Base-by-base conservation (phyloP, 2,888 invertebrate species). In the Caradrina clavipalpis region DNA sequence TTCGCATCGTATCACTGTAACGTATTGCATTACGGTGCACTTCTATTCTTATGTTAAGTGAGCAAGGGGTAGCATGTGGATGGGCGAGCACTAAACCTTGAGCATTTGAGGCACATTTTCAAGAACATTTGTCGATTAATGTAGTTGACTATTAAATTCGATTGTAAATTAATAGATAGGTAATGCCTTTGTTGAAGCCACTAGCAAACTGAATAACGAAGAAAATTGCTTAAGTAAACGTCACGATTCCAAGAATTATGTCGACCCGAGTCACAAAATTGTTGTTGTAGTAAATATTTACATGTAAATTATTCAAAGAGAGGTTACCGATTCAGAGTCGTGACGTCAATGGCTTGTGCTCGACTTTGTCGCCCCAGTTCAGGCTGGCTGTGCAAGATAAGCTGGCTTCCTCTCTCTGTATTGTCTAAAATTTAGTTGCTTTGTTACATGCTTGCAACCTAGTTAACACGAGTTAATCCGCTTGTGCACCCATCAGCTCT, bases 381-480 rank as follows among this genome's bases (percentile, higher is more conserved):
- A 79, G 76, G 71, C 91, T 93, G 93, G 74, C 83, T 85, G 83
- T 82, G 86, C 81, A 80, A 88, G 93, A 93, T 93, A 93, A 93
- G 90, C 89, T 86, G 80, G 86, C 87, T 89, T 86, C 83, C 89
- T 87, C 83, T 67, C 73, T 80, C 77, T 82, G 81, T 85, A 91
- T 91, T 92, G 91, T 90, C 88, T 89, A 68, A 87, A 89, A 87
- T 89, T 87, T 86, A 83, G 87, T 81, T 85, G 84, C 87, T 89
- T 88, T 90, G 89, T 88, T 80, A 87, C 78, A 85, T 76, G 76
- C 79, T 81, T 82, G 80, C 76, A 87, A 81, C 83, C 81, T 78
- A 86, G 83, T 85, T 85, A 78, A 76, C 76, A 82, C 57, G 70
- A 82, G 69, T 76, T 80, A 74, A 78, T 77, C 75, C 73, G 73